Evolutionary conservation across 2,113 vertebrate species (phyloP).

Genomic region (Aphyosemion australe): DNA sequence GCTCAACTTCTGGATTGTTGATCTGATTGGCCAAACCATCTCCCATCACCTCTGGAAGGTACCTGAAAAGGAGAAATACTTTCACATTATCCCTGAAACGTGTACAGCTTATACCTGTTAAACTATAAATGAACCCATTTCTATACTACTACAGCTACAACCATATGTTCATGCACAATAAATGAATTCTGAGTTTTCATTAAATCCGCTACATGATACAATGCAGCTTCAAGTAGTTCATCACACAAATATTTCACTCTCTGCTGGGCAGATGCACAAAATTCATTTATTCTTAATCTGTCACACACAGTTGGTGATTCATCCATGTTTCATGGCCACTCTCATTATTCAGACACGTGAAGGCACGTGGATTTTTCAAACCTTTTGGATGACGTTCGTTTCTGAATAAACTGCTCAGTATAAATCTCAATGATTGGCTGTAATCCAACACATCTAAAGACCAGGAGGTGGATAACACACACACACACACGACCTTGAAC

Average conservation of each 20-base stretch:
- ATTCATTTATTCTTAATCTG: constrained; percentile 28
- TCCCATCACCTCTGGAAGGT: constrained; percentile 94
- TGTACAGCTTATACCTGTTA: not conserved
- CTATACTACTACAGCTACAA: no score
- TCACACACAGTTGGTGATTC: constrained; percentile 20
- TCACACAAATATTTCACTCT: constrained; percentile 7
- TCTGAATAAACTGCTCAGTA: constrained; percentile 18
- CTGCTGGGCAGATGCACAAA: not conserved
- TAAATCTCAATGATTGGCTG: constrained; percentile 36
- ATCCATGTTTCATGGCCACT: constrained; percentile 40
- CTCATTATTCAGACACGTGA: constrained; percentile 20
- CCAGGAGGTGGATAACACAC: constrained; percentile 1
- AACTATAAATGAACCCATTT: no score
- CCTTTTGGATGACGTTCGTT: constrained; percentile 8
- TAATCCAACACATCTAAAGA: constrained; percentile 29
- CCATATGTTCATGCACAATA: not conserved
- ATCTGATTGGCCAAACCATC: constrained; percentile 96
- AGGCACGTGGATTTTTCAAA: constrained; percentile 14
- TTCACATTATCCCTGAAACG: not conserved
- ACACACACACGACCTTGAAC: constrained; percentile 20
- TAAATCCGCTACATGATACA: constrained; percentile 35
- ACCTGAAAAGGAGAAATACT: constrained; percentile 72
- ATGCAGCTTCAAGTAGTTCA: not conserved
- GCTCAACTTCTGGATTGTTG: constrained; percentile 97
- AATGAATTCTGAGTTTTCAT: not conserved